Evolutionary conservation across 2,113 vertebrate genomes (phyloP), one percentile per base, ranked within the genome.

Genomic region (Platichthys flesus): DNA sequence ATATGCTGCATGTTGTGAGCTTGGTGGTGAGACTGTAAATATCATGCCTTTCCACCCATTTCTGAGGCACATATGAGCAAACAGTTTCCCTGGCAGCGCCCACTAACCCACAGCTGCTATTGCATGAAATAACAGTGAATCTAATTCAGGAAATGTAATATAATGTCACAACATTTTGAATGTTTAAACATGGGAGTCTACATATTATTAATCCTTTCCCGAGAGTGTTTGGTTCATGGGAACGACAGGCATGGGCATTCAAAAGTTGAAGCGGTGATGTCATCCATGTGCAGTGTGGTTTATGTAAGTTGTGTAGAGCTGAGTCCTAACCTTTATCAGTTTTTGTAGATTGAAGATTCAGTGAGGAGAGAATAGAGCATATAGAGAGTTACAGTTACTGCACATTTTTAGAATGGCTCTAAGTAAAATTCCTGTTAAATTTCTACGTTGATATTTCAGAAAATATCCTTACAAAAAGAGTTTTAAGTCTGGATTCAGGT

Each of bases 21-120:
- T 74, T 4, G n/a, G 56, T 79, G 51, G 56, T 69, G 51, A 72
- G 67, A 63, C 31, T 60, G 73, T 78, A 82, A 87, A 87, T 82
- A 76, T 21, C 1, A 1, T 42, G 47, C n/a, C 31, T 61, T 31
- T 31, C 31, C 31, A 28, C 28, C 28, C 28, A 28, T 28, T 28
- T 28, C 28, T 28, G 28, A 28, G 28, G 28, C 28, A 63, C 31
- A 60, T 42, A 13, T 13, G n/a, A 56, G 28, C 55, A 61, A 71
- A 28, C 42, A 16, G 21, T 64, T 66, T 62, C n/a, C 52, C 51
- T 74, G 58, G 42, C 66, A 60, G 28, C 35, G 3, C 21, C 4
- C 16, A 28, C 28, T 20, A 45, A 65, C 56, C 9, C 3, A 1
- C 47, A 8, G 40, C 54, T 5, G 21, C 24, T 45, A 66, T 9